Base-by-base conservation (phyloP, 2,888 invertebrate species). In the Aphidius colemani region DNA sequence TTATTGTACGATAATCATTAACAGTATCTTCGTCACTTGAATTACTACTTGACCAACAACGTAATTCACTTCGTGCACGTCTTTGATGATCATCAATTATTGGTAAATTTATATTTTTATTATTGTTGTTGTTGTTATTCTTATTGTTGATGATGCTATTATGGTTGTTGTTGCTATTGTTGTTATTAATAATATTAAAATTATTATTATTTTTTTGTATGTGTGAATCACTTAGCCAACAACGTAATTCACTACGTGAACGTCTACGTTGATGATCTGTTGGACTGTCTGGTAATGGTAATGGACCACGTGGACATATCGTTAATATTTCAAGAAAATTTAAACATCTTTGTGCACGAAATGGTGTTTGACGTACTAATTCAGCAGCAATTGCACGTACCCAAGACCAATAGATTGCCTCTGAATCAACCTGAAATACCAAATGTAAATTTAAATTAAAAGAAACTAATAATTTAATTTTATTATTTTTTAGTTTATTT, bases 331-430 rank as follows among this genome's bases (percentile, higher is more conserved):
- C 90, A 75, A 91, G 81, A 78, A 90, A 90, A 76, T 90, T 88
- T 65, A 91, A 86, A 64, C 82, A 84, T 3, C 83, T 78, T 53
- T 83, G 80, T 69, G 89, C 88, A 57, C 90, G 89, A 69, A 91
- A 82, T 18, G 91, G 91, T 43, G 91, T 91, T 79, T 91, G 91
- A 3, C 90, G 86, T 70, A 91, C 88, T 69, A 91, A 86, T 79
- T 91, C 90, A 68, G 90, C 88, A 60, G 90, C 91, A 67, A 91
- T 86, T 62, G 89, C 88, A 74, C 89, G 88, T 74, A 90, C 90
- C 91, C 91, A 91, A 64, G 88, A 86, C 81, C 89, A 87, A 81
- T 90, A 91, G 73, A 88, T 86, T 73, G 87, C 85, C 79, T 89
- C 88, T 76, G 86, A 88, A 81, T 88, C 86, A 76, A 89, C 88